Conservation (phyloP, 30 jellyfish, hydroid and myxozoan genomes). For the Hydra vulgaris region DNA sequence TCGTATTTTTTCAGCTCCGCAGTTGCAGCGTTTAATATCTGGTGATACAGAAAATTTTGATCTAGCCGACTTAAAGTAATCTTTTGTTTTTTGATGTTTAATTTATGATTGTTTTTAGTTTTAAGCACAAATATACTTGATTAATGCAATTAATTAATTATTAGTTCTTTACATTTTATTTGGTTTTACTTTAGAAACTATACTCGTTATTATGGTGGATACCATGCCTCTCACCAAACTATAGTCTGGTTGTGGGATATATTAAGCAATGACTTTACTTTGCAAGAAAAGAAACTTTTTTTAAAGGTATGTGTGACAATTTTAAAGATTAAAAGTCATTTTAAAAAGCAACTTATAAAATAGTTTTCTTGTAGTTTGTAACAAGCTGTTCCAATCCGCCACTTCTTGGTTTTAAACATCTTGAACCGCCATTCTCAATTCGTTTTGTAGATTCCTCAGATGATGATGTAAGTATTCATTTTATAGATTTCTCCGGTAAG, state of each 20-base stretch:
- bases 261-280: slow-evolving; percentile 56
- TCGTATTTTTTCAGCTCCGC: slow-evolving; percentile 81
- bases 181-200: slow-evolving; percentile 9
- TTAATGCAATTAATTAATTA: background rate
- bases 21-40: slow-evolving; percentile 79
- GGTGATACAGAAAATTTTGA: slow-evolving; percentile 75
- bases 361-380: slow-evolving; percentile 57
- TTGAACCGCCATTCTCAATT: slow-evolving; percentile 83
- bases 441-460: slow-evolving; percentile 88
- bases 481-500: background rate
- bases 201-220: slow-evolving; percentile 76
- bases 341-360: no score
- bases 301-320: no score
- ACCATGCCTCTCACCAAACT: slow-evolving; percentile 89
- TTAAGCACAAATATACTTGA: background rate
- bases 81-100: background rate
- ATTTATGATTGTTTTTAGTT: background rate
- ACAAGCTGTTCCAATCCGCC: slow-evolving; percentile 99
- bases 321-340: background rate
- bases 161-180: background rate
- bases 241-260: slow-evolving; percentile 94
- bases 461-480: slow-evolving; percentile 41
- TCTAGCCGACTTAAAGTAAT: slow-evolving; percentile 69
- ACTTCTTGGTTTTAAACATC: slow-evolving; percentile 76
- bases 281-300: slow-evolving; percentile 57